Conservation (phyloP, 2,888 invertebrate genomes). For the Operophtera brumata region DNA sequence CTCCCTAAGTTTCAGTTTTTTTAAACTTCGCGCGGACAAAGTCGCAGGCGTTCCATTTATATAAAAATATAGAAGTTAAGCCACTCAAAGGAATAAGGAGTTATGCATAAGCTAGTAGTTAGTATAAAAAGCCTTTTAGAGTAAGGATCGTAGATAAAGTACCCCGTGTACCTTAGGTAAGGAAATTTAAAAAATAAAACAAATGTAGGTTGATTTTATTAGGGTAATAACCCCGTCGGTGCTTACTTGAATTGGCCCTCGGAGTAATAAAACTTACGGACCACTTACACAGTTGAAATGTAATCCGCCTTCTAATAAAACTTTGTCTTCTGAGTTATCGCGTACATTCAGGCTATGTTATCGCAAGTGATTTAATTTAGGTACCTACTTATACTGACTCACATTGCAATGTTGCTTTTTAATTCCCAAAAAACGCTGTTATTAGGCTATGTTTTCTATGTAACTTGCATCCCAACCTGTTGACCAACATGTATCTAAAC, state of each 20-base stretch:
- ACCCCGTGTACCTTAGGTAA: constrained; percentile 9
- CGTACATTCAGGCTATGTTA: constrained; percentile 13
- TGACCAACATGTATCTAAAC: too few relatives aligned
- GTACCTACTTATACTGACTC: background rate
- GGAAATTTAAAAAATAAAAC: constrained; percentile 31
- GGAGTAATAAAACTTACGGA: constrained; percentile 34
- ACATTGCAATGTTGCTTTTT: background rate
- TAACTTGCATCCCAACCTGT: too few relatives aligned
- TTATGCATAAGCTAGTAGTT: background rate
- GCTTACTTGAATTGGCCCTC: constrained; percentile 31
- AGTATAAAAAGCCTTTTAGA: constrained; percentile 9
- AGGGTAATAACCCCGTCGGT: constrained; percentile 31
- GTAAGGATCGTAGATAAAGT: constrained; percentile 3
- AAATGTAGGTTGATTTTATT: constrained; percentile 33
- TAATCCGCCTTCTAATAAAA: constrained; percentile 35
- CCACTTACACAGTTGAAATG: constrained; percentile 32
- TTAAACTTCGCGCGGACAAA: too few relatives aligned
- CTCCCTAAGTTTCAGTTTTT: too few relatives aligned
- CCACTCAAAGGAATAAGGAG: background rate
- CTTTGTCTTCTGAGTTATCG: constrained; percentile 31
- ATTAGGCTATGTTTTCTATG: too few relatives aligned
- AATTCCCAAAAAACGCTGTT: background rate
- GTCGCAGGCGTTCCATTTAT: too few relatives aligned
- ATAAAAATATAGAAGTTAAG: too few relatives aligned
- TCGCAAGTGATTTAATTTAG: constrained; percentile 13